A percentile compares a stretch with the other conserved stretches of the same genome.
Conservation (phyloP, 2,797 vertebrate genomes). For the Molossus molossus region DNA sequence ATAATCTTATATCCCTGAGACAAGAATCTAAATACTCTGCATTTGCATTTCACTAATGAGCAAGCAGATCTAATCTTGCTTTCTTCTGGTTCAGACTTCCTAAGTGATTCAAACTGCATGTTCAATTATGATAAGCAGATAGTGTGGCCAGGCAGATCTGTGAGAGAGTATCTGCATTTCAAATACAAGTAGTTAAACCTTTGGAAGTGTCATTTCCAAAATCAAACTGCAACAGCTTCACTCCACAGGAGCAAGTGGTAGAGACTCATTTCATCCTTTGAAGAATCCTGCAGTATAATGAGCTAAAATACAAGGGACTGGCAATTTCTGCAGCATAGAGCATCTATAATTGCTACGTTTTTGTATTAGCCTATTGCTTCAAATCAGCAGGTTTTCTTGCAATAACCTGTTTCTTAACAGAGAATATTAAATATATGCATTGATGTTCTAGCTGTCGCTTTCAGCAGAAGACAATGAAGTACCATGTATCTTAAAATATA, state of each 20-base stretch:
- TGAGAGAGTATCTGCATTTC: constrained; percentile 36
- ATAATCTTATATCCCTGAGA: not conserved
- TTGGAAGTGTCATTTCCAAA: constrained; percentile 4
- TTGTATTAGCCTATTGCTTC: constrained; percentile 61
- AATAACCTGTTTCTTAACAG: constrained; percentile 56
- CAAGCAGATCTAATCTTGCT: not conserved
- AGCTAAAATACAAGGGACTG: constrained; percentile 25
- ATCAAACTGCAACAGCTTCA: constrained; percentile 37
- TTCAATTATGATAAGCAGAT: constrained; percentile 7
- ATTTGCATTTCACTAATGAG: constrained; percentile 52
- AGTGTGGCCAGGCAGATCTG: not conserved
- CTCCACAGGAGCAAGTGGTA: not conserved
- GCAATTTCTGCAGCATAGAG: not conserved
- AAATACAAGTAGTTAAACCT: not conserved
- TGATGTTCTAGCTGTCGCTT: constrained; percentile 41
- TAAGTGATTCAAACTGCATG: not conserved
- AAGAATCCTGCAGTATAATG: constrained; percentile 65
- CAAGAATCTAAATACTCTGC: not conserved
- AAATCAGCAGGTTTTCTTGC: constrained; percentile 69
- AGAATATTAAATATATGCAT: constrained; percentile 70
- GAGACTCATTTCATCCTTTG: constrained; percentile 46
- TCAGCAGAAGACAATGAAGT: constrained; percentile 43
- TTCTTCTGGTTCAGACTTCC: constrained; percentile 17
- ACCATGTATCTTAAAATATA: constrained; percentile 4
- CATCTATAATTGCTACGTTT: constrained; percentile 56